Evolutionary conservation across 64 coral and sea anemone species (phyloP).

Genomic region (Anthopleura sola): DNA sequence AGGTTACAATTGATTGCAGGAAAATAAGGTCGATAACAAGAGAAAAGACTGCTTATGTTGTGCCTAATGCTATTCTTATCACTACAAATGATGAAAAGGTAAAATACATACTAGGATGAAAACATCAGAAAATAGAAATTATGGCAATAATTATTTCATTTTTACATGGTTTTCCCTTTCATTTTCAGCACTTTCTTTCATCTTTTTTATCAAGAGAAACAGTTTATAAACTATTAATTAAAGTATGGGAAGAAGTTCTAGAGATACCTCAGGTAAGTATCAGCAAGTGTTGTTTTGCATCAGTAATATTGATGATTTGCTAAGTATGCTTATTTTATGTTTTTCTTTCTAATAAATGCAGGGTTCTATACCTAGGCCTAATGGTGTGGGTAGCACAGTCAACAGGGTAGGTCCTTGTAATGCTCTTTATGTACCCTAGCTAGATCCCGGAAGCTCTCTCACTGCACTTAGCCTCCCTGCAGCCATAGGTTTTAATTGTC

Average conservation of each 20-base stretch:
- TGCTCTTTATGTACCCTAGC: too few relatives aligned
- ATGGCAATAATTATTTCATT: neutral
- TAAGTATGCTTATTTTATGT: neutral
- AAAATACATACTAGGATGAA: neutral
- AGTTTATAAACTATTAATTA: conserved; percentile 75
- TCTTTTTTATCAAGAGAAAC: conserved; percentile 90
- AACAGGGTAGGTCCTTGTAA: neutral
- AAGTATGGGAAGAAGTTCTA: conserved; percentile 63
- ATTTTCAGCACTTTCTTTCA: conserved; percentile 85
- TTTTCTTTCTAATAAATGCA: neutral
- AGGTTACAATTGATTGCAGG: conserved; percentile 90
- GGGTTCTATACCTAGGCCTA: neutral
- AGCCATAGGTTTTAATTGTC: too few relatives aligned
- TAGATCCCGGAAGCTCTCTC: too few relatives aligned
- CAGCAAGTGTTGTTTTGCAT: neutral
- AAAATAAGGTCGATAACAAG: conserved; percentile 88
- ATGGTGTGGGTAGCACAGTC: neutral
- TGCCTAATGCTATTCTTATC: conserved; percentile 96
- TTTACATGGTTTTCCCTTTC: neutral
- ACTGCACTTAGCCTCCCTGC: too few relatives aligned
- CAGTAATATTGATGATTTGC: neutral
- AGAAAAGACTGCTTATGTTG: conserved; percentile 94
- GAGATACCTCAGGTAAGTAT: neutral
- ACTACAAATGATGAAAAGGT: conserved; percentile 93
- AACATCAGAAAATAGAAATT: neutral